phyloP scores from a whole-genome alignment of 2,113 vertebrate genomes.

The Syrmaticus mikado region DNA sequence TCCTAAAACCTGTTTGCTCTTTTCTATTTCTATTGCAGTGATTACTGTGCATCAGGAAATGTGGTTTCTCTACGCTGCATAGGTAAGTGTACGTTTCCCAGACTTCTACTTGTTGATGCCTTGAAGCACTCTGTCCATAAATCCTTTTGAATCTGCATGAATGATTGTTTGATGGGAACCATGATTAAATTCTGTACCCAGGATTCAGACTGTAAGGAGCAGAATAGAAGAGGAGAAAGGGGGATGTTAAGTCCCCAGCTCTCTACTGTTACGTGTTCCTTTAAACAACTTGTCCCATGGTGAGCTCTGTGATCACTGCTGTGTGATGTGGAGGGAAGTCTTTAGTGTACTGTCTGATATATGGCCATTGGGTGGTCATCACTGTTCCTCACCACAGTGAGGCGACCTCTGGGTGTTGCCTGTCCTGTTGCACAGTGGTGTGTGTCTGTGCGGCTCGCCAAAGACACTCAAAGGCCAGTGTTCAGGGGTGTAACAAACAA shows the following conservation, averaged over 20 bases:
- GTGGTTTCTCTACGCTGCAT: slow-evolving; percentile 81
- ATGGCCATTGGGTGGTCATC: accelerated
- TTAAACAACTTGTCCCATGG: background rate
- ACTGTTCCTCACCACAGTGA: background rate
- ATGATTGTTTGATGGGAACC: background rate
- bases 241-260: background rate
- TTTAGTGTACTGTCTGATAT: accelerated
- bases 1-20: background rate
- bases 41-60: slow-evolving; percentile 42
- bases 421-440: background rate
- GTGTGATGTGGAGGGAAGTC: accelerated
- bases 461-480: background rate
- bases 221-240: background rate
- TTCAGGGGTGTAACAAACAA: background rate
- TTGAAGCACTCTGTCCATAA: background rate
- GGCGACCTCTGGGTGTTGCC: background rate
- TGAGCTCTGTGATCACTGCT: background rate
- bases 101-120: background rate
- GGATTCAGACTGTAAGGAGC: background rate
- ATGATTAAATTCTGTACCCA: background rate
- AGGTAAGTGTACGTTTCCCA: slow-evolving; percentile 53
- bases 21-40: slow-evolving; percentile 41
- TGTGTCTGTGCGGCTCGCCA: accelerated
- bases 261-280: background rate
- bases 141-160: background rate